Evolutionary conservation across 2,797 vertebrate species (phyloP).

Genomic region (Enteromius paludinosus): DNA sequence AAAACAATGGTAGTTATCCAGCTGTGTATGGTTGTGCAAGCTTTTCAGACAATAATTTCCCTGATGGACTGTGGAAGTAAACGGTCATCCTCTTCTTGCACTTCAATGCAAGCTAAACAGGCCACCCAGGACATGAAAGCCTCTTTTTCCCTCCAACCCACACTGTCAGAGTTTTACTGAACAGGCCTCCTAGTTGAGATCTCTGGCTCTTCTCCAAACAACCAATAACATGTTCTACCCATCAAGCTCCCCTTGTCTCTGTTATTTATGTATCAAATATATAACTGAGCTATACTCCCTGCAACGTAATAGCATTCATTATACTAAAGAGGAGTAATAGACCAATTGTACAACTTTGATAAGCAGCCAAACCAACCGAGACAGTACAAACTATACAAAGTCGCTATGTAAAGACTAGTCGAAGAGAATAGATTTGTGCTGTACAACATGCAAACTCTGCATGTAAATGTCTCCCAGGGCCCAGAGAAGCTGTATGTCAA

Average conservation of each 20-base stretch:
- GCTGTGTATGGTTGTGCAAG: slow-evolving; percentile 48
- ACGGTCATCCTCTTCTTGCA: slow-evolving; percentile 11
- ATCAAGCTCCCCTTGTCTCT: slow-evolving; percentile 21
- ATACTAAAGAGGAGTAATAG: slow-evolving; percentile 29
- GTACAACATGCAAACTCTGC: neutral
- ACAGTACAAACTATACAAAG: slow-evolving; percentile 12
- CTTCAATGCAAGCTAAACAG: slow-evolving; percentile 38
- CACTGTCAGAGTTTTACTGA: slow-evolving; percentile 31
- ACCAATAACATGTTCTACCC: slow-evolving; percentile 31
- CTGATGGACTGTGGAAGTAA: slow-evolving; percentile 24
- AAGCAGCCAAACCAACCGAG: slow-evolving; percentile 34
- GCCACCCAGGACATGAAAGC: slow-evolving; percentile 51
- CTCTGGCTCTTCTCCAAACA: slow-evolving; percentile 38
- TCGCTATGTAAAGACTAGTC: neutral
- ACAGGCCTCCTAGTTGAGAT: slow-evolving; percentile 25
- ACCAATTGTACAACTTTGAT: slow-evolving; percentile 16
- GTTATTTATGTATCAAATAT: slow-evolving; percentile 42
- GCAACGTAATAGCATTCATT: slow-evolving; percentile 39
- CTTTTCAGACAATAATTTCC: slow-evolving; percentile 38
- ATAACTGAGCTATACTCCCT: slow-evolving; percentile 36
- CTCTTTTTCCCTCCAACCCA: slow-evolving; percentile 5
- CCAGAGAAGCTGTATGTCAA: slow-evolving; percentile 23
- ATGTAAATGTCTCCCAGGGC: slow-evolving; percentile 4
- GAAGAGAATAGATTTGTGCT: slow-evolving; percentile 2
- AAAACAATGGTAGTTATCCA: slow-evolving; percentile 41